These are phyloP conservation scores for Typhlichthys subterraneus DNA, from an alignment of 2,797 vertebrate species.

Conservation along the genomic window DNA sequence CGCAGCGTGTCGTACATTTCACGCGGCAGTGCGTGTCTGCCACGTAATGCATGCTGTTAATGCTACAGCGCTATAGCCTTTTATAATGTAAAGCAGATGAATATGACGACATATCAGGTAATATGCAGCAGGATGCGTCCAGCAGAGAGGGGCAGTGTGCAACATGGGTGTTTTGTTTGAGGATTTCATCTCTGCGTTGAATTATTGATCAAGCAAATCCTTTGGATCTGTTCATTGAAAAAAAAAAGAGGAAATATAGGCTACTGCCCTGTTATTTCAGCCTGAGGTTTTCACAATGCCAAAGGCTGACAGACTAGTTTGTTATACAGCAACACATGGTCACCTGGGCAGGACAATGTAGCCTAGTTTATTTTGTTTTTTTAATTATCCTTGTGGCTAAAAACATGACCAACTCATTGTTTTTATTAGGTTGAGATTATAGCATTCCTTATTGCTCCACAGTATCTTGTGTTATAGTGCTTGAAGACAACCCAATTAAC, in stretches of 20 bases:
- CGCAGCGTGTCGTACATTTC: background rate
- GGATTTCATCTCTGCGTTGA: conserved; percentile 47
- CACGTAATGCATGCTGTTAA: conserved; percentile 1
- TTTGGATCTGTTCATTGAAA: conserved; percentile 55
- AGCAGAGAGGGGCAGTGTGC: conserved; percentile 56
- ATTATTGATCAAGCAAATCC: conserved; percentile 64
- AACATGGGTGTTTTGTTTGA: conserved; percentile 47
- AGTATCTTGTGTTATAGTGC: too few relatives aligned
- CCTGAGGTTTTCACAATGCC: conserved; percentile 11
- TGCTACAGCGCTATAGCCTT: background rate
- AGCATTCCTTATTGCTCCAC: too few relatives aligned
- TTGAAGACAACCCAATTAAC: too few relatives aligned
- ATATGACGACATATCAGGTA: conserved; percentile 68
- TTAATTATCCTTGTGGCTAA: too few relatives aligned
- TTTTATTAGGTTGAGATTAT: too few relatives aligned
- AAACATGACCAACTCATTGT: too few relatives aligned
- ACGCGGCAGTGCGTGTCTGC: conserved; percentile 3
- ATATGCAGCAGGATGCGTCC: conserved; percentile 47
- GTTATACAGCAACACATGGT: too few relatives aligned
- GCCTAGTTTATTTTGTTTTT: too few relatives aligned
- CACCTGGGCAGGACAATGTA: too few relatives aligned
- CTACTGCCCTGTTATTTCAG: conserved; percentile 15
- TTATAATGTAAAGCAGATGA: too few relatives aligned
- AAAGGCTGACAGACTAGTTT: background rate
- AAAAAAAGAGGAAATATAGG: conserved; percentile 5